Percentiles rank a stretch among this genome's conserved stretches.
Conservation (phyloP, 2,888 invertebrate species). For the Endomychus coccineus region DNA sequence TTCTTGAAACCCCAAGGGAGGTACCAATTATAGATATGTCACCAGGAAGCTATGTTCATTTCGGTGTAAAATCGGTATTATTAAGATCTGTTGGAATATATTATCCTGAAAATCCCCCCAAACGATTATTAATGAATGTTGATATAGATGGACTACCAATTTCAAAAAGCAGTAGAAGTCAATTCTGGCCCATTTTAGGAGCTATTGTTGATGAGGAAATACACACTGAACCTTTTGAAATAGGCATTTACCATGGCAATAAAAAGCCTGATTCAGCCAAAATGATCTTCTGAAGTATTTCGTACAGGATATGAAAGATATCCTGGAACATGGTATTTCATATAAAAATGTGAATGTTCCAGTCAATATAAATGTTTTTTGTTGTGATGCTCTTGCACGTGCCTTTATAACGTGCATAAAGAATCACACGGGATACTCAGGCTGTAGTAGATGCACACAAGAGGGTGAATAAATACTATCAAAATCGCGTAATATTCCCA, state of each 20-base stretch:
- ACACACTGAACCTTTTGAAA: background rate
- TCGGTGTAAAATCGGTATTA: background rate
- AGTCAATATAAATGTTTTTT: slow-evolving; percentile 17
- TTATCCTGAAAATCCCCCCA: background rate
- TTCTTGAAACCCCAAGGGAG: slow-evolving; percentile 1
- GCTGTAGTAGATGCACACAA: slow-evolving; percentile 23
- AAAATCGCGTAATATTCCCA: slow-evolving; percentile 20
- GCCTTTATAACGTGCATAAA: slow-evolving; percentile 20
- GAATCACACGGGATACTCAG: slow-evolving; percentile 21
- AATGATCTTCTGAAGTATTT: too few relatives aligned
- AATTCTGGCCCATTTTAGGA: slow-evolving; percentile 5
- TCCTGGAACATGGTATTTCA: background rate
- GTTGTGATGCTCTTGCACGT: slow-evolving; percentile 25
- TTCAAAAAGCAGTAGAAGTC: slow-evolving; percentile 1
- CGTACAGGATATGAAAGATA: slow-evolving; percentile 1
- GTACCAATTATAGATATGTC: background rate
- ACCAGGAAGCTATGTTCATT: slow-evolving; percentile 4
- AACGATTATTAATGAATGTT: background rate
- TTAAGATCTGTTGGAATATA: too few relatives aligned
- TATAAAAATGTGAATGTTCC: background rate
- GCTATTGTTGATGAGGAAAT: background rate
- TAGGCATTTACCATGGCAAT: slow-evolving; percentile 9
- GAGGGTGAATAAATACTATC: slow-evolving; percentile 19
- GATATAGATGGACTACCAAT: slow-evolving; percentile 8
- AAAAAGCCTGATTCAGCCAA: slow-evolving; percentile 9